Base-by-base conservation (phyloP, 2,113 vertebrate genomes). In the Pygoscelis antarcticus region DNA sequence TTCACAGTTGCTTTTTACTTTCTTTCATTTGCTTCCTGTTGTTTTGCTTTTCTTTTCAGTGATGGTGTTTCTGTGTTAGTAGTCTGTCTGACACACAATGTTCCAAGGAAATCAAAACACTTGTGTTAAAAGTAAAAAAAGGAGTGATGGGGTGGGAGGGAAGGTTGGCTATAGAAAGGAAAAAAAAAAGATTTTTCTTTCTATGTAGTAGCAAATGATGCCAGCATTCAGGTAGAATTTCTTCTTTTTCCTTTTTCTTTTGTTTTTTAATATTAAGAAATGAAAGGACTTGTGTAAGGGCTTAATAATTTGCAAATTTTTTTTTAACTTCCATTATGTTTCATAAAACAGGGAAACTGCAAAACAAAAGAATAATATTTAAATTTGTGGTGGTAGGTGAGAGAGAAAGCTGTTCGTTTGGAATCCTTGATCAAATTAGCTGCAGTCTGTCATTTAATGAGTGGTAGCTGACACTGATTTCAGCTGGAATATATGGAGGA, bases 11-110 rank as follows among this genome's bases (percentile, higher is more conserved):
- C 97, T 98, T 98, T 96, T 97, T 97, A 87, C 83, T 92, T 96
- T 90, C 36, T 90, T 96, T 96, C 86, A 79, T 98, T 98, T 98
- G 89, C 90, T 97, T 98, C 95, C 95, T 93, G 91, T 97, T 95
- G 76, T 98, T 98, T 97, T 92, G 88, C 83, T 96, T 92, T 98
- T 97, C 91, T 91, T 98, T 98, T 98, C 68, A 93, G 98, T 98
- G 98, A 97, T 94, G 69, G 94, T 98, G 98, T 98, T 98, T 98
- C 97, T 94, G 94, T 95, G 71, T 98, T 98, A 96, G 80, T 97
- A 96, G 95, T 98, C 98, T 98, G 98, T 98, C 98, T 98, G 98
- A 98, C 98, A 98, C 98, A 98, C 98, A 96, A 76, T 97, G 88
- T 98, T 98, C 97, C 95, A 98, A 98, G 92, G 72, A 97, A 97